Evolutionary conservation across 1,140 invertebrate genomes (phyloP), one percentile per base, ranked within the genome.

Genomic region (Proales similis): DNA sequence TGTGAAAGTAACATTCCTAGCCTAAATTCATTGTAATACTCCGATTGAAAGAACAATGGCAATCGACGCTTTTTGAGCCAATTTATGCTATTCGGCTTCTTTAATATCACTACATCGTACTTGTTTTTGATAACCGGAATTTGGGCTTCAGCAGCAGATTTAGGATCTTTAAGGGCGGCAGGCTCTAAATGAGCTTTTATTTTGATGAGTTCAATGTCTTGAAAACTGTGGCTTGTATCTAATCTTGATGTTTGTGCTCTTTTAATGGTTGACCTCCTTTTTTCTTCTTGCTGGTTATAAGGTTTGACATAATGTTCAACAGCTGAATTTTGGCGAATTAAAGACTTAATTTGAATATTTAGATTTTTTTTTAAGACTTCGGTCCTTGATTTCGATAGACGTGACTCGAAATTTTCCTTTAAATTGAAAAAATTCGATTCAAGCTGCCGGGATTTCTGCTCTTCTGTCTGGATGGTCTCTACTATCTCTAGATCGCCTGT

Each of bases 361-460:
- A 57, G 12, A 42, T 57, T 57, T 43, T 57, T 57, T 42, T 57
- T 57, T 4, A 57, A 36, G n/a, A 57, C 19, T 42, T 57, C 51
- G 11, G 51, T 57, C 17, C 33, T 57, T 0, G 36, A n/a, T 36
- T 36, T 36, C 9, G 9, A 36, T 9, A 36, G 33, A 17, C 9
- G 38, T 20, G 14, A 39, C 20, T 24, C 43, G 6, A 26, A 9
- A 24, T 3, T 46, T 19, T 46, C 9, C 5, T 46, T 46, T 46
- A 11, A 19, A 46, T 11, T n/a, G 6, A 3, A 20, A 3, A 7
- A 24, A 3, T 24, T 2, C 27, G 9, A 4, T 38, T 53, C 3
- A 5, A 24, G 17, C n/a, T n/a, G n/a, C n/a, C n/a, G n/a, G n/a
- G n/a, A n/a, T n/a, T n/a, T n/a, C n/a, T 9, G 20, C 7, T 42